Evolutionary conservation across 2,888 invertebrate species (phyloP), one percentile per base, ranked within the genome.

Genomic region (Crioceris asparagi): DNA sequence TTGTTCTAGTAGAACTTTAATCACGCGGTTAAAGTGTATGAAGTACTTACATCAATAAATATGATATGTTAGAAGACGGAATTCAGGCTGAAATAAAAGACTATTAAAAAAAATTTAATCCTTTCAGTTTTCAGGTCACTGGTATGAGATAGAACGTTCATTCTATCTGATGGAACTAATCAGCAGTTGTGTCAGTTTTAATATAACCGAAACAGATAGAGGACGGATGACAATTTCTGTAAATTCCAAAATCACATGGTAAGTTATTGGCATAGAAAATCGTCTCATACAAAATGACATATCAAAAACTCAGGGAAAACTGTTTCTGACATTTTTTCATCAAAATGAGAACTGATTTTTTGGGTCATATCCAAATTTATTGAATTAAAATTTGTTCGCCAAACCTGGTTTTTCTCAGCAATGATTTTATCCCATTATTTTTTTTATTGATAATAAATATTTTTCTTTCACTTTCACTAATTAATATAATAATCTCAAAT

Each of bases 111-210:
- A 33, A 8, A 30, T 12, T 17, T 29, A 17, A 25, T 38, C 46
- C 61, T 67, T 34, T 57, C 23, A 83, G 71, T 78, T 83, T 59
- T 66, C 72, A 45, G 79, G 79, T 39, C 69, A 68, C 23, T 83
- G 83, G 83, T 81, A 72, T 55, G 83, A 83, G 62, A 76, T 83
- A 38, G 83, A 83, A 60, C 68, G 82, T 29, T 79, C 82, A 0
- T 83, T 83, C 63, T 81, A 82, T 60, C 59, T 83, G 41, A 75
- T 81, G 54, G 83, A 83, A 65, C 65, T 83, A 29, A 68, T 77
- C 1, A 71, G 77, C 7, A 77, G 77, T 50, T 83, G 83, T 60
- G 79, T 79, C 1, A 71, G 72, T 45, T 60, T 83, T 23, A 69
- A 75, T 50, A 69, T 83, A 44, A 58, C 65, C n/a, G 55, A 70